These are phyloP conservation scores for Tragelaphus oryx DNA, from an alignment of 2,797 vertebrate species.

Conservation along the genomic window DNA sequence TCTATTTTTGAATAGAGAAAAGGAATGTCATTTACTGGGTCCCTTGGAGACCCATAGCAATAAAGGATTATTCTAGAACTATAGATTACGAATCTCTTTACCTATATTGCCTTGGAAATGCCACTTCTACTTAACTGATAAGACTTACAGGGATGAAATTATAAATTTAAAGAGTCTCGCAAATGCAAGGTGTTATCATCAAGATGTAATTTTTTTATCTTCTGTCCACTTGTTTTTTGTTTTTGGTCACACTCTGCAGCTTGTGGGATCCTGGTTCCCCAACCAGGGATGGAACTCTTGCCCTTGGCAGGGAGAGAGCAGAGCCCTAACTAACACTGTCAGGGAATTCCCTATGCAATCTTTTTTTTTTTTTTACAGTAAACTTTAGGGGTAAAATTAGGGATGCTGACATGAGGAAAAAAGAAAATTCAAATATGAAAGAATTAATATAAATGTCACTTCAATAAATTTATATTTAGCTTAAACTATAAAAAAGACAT, in stretches of 20 bases:
- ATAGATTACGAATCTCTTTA: conserved; percentile 8
- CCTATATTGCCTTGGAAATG: background rate
- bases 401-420: background rate
- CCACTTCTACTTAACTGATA: conserved; percentile 2
- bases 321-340: background rate
- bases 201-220: background rate
- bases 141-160: background rate
- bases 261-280: background rate
- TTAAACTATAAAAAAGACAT: conserved; percentile 17
- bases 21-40: background rate
- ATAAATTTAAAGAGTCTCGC: conserved; percentile 15
- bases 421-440: background rate
- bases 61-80: background rate
- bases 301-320: too few species aligned
- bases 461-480: conserved; percentile 1
- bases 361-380: background rate
- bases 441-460: background rate
- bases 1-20: conserved; percentile 17
- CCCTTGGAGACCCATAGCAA: background rate
- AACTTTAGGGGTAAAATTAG: background rate
- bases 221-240: background rate
- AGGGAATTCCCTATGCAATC: background rate
- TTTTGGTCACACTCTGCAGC: background rate
- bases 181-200: background rate
- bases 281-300: background rate